These are phyloP conservation scores for Xestia rhomboidea DNA, from an alignment of 2,888 invertebrate genomes.

Conservation along the genomic window DNA sequence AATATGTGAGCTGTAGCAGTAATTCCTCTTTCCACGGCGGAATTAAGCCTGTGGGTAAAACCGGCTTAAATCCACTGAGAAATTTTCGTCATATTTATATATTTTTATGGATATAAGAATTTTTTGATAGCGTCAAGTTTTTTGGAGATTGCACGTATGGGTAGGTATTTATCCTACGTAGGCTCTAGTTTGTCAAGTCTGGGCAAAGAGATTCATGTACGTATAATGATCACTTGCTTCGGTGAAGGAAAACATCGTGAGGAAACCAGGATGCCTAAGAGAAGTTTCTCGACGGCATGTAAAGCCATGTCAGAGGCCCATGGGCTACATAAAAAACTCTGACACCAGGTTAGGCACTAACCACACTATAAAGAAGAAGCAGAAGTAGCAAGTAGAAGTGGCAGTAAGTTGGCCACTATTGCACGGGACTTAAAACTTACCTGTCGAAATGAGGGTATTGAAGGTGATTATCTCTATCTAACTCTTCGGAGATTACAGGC, in stretches of 20 bases:
- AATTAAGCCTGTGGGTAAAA: slow-evolving; percentile 44
- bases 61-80: slow-evolving; percentile 45
- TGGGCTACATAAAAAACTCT: too few species aligned
- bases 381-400: too few species aligned
- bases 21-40: slow-evolving; percentile 29
- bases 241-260: too few species aligned
- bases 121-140: neutral
- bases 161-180: neutral
- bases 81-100: slow-evolving; percentile 24
- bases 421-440: neutral
- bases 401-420: neutral
- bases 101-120: slow-evolving; percentile 28
- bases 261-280: too few species aligned
- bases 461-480: neutral
- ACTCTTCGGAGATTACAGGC: neutral
- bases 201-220: neutral
- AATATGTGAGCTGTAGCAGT: slow-evolving; percentile 29
- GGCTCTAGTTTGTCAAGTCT: neutral
- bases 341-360: too few species aligned
- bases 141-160: neutral
- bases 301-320: too few species aligned
- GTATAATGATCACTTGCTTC: too few species aligned
- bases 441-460: neutral
- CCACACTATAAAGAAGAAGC: too few species aligned
- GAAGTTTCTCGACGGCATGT: too few species aligned